Base-by-base conservation (phyloP, 2,888 invertebrate species). In the Bimastos eiseni region DNA sequence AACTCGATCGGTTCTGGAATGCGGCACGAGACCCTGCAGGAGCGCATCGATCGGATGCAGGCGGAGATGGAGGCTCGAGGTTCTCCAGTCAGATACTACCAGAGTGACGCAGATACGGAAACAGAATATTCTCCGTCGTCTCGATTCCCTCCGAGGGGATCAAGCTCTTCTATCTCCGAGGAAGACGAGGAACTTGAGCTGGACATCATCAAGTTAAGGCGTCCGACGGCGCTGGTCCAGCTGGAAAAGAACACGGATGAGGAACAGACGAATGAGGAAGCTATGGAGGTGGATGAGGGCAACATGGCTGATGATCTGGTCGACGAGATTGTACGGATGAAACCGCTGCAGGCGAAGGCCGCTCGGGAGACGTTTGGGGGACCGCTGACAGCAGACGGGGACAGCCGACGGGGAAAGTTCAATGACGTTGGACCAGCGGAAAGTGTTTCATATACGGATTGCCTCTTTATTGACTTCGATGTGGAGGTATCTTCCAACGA, bases 301-400 rank as follows among this genome's bases (percentile, higher is more conserved):
- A 86, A 86, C 86, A 36, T 86, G 37, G 34, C 86, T 6, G 86
- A 86, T 33, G 86, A 86, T 24, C 37, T 86, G 86, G 86, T 86
- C 24, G 86, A 86, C 34, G 86, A 86, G 37, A 86, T 86, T 17
- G 86, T 86, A 24, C 86, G 86, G 24, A 86, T 86, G 86, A 86
- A 86, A 19, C 86, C 86, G 6, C 17, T 86, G 17, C 86, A 86
- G 17, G 86, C 86, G 37, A 86, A 86, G 86, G 86, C 86, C 21
- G 86, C 86, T 24, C 30, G 86, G 24, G 86, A 86, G 24, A 86
- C 86, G 36, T 34, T 86, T 36, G 86, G 37, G 24, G 83, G 33
- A 34, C 19, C 36, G 34, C 6, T 1, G 13, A 5, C 37, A 17
- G 37, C n/a, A 86, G 3, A 30, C 19, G 37, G 24, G 17, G 24